Conservation (phyloP, 2,113 vertebrate species). For the Petroica traversi region DNA sequence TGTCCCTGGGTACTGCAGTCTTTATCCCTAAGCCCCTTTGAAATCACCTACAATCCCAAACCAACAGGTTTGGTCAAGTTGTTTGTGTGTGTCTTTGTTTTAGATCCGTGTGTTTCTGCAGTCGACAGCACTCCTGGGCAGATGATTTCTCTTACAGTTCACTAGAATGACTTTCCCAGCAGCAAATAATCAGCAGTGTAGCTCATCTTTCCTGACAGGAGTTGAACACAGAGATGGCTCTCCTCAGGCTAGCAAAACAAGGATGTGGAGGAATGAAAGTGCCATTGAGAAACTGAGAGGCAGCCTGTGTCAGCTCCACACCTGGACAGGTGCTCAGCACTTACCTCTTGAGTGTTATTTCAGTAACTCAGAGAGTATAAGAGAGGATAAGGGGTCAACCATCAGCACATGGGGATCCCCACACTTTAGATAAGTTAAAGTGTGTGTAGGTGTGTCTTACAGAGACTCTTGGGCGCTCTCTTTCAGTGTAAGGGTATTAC, state of each 20-base stretch:
- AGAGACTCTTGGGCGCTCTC: background rate
- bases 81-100: background rate
- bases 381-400: background rate
- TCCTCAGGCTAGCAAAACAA: conserved; percentile 39
- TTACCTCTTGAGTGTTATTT: background rate
- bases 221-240: conserved; percentile 41
- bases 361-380: background rate
- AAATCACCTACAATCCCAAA: background rate
- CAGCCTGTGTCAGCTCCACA: background rate
- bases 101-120: background rate
- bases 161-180: conserved; percentile 64
- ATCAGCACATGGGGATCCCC: background rate
- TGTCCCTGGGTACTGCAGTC: background rate
- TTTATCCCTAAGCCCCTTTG: background rate
- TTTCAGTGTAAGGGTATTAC: background rate
- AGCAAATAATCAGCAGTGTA: conserved; percentile 57
- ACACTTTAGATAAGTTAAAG: background rate
- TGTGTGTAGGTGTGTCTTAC: background rate
- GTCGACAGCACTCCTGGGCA: conserved; percentile 14
- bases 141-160: conserved; percentile 60
- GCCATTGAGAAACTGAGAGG: background rate
- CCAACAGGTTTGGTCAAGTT: background rate
- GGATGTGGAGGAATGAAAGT: conserved; percentile 6
- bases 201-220: conserved; percentile 63
- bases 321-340: background rate